Evolutionary conservation across 2,888 invertebrate genomes (phyloP), one percentile per base, ranked within the genome.

Genomic region (Pristionchus exspectatus): DNA sequence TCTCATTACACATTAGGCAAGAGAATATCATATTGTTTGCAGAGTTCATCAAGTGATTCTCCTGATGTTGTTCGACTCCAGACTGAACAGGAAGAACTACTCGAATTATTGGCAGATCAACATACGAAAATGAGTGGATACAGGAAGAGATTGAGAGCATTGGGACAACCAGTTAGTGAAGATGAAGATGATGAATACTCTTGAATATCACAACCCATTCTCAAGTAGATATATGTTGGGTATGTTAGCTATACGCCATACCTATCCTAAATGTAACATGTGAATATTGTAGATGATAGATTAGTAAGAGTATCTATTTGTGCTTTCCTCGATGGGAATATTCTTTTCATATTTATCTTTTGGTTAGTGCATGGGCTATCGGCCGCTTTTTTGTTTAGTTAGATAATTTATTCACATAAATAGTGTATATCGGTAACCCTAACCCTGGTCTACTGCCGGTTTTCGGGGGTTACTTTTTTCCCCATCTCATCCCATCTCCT

Each of bases 11-110:
- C 10, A 9, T 50, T 10, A n/a, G 44, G 9, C 44, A n/a, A 12
- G 10, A 27, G 24, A 84, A 56, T 16, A 18, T 18, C 12, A 5
- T 5, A 30, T n/a, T n/a, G 69, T 30, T 69, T 69, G 2, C 69
- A 69, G 69, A 27, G 10, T 27, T n/a, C 69, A 4, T 69, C 69
- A 10, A 30, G 16, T n/a, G n/a, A 33, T 14, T 77, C 77, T 38
- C 24, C 85, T 24, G 94, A 93, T 74, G 44, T 94, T 63, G 90
- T 88, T 18, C 89, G 91, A 30, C 81, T 98, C 91, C 97, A 96
- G 94, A 97, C 97, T 95, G 98, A 99, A 94, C 98, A 98, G 95
- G 98, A 99, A 93, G 98, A 98, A 95, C 96, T 99, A 91, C 95
- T 99, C 90, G 97, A 97, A 94, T 96, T 99, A 90, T 96, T 99